phyloP scores from a whole-genome alignment of 2,113 vertebrate species.

The Heterochromis multidens region DNA sequence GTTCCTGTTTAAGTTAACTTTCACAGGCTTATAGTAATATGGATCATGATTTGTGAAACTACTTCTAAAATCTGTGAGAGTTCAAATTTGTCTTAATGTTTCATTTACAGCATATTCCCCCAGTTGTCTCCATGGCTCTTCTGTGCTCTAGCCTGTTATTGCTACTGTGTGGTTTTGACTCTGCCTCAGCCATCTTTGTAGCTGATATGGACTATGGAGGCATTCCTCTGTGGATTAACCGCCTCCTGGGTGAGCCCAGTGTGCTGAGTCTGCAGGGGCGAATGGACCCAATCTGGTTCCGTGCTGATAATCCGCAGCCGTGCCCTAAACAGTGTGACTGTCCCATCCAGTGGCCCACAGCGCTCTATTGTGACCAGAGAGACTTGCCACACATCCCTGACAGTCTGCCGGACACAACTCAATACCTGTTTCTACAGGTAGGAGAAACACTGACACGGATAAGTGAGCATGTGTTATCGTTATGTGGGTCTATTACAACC shows the following conservation, averaged over 20 bases:
- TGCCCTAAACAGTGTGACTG: conserved; percentile 75
- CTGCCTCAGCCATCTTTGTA: not conserved
- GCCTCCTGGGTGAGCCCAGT: conserved; percentile 74
- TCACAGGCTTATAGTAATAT: accelerated
- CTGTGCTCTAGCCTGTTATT: not conserved
- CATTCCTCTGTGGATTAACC: conserved; percentile 75
- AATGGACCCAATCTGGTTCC: conserved; percentile 60
- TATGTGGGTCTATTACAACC: too few relatives aligned
- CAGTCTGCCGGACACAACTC: conserved; percentile 52
- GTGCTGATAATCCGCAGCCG: conserved; percentile 57
- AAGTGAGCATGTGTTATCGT: not conserved
- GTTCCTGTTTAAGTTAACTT: not conserved
- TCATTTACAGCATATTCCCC: not conserved
- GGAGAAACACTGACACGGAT: not conserved
- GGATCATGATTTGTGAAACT: not conserved
- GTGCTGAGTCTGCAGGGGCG: conserved; percentile 73
- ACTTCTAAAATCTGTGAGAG: not conserved
- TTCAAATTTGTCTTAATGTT: not conserved
- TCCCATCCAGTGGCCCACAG: conserved; percentile 78
- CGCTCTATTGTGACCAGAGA: conserved; percentile 74
- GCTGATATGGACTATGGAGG: conserved; percentile 72
- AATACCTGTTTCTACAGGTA: conserved; percentile 78
- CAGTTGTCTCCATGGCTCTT: conserved; percentile 36
- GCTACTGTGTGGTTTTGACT: conserved; percentile 30
- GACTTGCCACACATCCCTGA: conserved; percentile 47